phyloP scores from a whole-genome alignment of 1,140 invertebrate genomes.

The Eufriesea mexicana region DNA sequence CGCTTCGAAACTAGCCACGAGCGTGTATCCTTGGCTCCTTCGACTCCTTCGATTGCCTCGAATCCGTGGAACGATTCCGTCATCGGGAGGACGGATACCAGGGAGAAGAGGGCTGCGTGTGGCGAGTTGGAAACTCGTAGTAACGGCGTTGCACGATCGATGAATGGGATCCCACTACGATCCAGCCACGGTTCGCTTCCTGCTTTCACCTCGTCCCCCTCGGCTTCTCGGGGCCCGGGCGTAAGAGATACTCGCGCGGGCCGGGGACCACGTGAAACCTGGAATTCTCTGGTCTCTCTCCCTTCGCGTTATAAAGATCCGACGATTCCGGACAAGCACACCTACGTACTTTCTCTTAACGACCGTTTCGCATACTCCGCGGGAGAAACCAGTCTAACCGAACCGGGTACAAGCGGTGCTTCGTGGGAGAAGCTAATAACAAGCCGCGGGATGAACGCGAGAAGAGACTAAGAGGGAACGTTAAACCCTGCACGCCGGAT shows the following conservation, averaged over 20 bases:
- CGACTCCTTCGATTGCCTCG: too few relatives aligned
- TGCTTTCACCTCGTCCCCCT: conserved; percentile 19
- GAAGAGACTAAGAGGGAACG: conserved; percentile 8
- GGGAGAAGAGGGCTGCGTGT: background rate
- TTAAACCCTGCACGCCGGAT: conserved; percentile 23
- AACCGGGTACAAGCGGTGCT: background rate
- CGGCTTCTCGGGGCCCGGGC: too few relatives aligned
- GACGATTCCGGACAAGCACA: conserved; percentile 37
- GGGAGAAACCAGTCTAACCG: conserved; percentile 24
- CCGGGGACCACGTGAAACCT: background rate
- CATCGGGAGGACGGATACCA: background rate
- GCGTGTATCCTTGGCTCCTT: background rate
- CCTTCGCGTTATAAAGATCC: conserved; percentile 35
- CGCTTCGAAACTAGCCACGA: background rate
- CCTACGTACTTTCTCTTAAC: conserved; percentile 50
- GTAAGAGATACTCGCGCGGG: background rate
- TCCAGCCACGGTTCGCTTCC: background rate
- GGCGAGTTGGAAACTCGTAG: background rate
- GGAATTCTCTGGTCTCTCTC: background rate
- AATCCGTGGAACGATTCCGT: too few relatives aligned
- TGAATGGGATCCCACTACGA: background rate
- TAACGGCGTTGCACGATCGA: conserved; percentile 6
- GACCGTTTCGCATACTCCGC: conserved; percentile 46
- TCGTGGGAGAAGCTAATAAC: conserved; percentile 34
- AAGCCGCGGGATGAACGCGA: background rate